A percentile compares a stretch with the other conserved stretches of the same genome.
Conservation (phyloP, 2,113 vertebrate species). For the Lipophrys pholis region DNA sequence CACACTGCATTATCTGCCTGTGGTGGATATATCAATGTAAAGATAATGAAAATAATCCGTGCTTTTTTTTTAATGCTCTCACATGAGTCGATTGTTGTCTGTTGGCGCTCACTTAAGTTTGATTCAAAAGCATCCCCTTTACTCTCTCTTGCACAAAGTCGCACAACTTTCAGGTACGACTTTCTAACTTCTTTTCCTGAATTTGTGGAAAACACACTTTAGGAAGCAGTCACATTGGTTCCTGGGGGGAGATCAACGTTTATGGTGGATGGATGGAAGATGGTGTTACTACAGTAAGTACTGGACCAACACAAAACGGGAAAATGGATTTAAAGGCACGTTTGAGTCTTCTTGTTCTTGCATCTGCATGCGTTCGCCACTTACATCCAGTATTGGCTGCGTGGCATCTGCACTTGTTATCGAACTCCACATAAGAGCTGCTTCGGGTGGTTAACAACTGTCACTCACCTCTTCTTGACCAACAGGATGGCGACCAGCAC, state of each 20-base stretch:
- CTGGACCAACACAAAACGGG: constrained; percentile 64
- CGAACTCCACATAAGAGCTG: constrained; percentile 6
- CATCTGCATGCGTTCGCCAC: constrained; percentile 21
- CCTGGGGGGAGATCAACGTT: constrained; percentile 79
- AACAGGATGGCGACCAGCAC: constrained; percentile 94
- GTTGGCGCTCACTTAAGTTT: constrained; percentile 2
- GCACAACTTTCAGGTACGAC: constrained; percentile 13
- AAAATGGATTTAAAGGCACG: constrained; percentile 44
- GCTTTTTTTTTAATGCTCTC: background rate
- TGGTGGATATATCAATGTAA: background rate
- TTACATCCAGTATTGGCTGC: constrained; percentile 8
- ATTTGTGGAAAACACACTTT: background rate
- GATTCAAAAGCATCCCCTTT: constrained; percentile 7
- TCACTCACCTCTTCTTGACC: constrained; percentile 96
- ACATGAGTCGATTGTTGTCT: constrained; percentile 1
- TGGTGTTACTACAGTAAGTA: constrained; percentile 65
- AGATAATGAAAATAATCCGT: background rate
- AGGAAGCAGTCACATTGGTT: constrained; percentile 38
- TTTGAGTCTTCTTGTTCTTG: constrained; percentile 39
- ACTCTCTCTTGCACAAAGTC: constrained; percentile 23
- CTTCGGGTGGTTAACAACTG: background rate
- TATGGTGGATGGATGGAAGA: constrained; percentile 76
- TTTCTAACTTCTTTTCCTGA: constrained; percentile 1
- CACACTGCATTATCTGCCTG: background rate
- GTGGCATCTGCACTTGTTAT: constrained; percentile 1